Evolutionary conservation across 2,888 invertebrate species (phyloP).

Genomic region (Neoascia interrupta): DNA sequence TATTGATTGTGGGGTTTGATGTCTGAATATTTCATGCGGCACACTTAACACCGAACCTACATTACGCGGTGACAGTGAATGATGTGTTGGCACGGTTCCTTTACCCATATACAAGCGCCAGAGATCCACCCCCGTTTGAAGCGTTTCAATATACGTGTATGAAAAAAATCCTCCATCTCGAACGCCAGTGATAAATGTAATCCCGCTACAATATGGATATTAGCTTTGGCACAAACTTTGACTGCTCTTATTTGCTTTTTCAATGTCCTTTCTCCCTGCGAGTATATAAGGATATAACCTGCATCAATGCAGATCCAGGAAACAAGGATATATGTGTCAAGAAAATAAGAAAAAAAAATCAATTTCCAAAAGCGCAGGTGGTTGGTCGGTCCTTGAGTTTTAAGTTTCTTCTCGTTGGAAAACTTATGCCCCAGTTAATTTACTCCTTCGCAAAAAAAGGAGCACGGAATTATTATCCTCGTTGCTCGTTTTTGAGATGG

Average conservation of each 20-base stretch:
- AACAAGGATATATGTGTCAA: not conserved
- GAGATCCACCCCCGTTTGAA: not conserved
- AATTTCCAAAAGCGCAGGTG: conserved; percentile 55
- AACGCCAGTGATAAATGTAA: conserved; percentile 13
- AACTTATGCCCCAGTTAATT: conserved; percentile 64
- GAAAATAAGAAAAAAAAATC: conserved; percentile 34
- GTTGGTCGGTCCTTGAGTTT: conserved; percentile 28
- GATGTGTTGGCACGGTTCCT: conserved; percentile 16
- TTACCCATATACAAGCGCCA: not conserved
- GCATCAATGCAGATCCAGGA: conserved; percentile 18
- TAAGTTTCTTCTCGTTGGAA: conserved; percentile 23
- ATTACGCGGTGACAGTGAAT: conserved; percentile 46
- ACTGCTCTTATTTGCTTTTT: no score
- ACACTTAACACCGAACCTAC: conserved; percentile 14
- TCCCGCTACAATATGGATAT: conserved; percentile 25
- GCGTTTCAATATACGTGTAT: not conserved
- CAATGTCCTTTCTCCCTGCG: no score
- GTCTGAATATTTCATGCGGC: conserved; percentile 50
- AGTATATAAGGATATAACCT: conserved; percentile 2
- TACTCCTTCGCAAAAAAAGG: conserved; percentile 49
- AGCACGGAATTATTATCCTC: conserved; percentile 55
- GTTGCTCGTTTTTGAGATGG: conserved; percentile 16
- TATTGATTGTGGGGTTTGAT: conserved; percentile 53
- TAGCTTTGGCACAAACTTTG: conserved; percentile 23
- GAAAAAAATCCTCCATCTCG: not conserved